Conservation (phyloP, 2,888 invertebrate genomes). For the Microctonus brassicae region DNA sequence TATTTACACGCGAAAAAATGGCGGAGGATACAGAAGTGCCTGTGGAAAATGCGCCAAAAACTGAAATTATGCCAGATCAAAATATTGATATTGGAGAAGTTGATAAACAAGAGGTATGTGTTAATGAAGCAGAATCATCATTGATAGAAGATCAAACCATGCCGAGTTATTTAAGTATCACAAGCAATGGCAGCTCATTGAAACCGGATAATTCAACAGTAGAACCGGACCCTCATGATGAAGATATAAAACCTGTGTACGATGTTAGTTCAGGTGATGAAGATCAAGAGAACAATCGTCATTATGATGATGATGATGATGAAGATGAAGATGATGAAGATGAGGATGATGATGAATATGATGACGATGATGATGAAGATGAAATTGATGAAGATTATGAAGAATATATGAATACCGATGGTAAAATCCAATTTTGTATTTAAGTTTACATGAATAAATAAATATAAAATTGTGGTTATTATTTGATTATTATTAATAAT, state of each 20-base stretch:
- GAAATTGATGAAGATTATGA: conserved; percentile 15
- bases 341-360: conserved; percentile 43
- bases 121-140: conserved; percentile 40
- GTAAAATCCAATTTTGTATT: background rate
- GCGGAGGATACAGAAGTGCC: conserved; percentile 34
- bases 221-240: conserved; percentile 35
- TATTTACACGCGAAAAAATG: background rate
- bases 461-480: background rate
- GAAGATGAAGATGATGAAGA: conserved; percentile 46
- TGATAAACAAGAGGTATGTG: conserved; percentile 30
- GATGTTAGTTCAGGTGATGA: conserved; percentile 57
- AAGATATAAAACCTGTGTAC: conserved; percentile 55
- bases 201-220: conserved; percentile 50
- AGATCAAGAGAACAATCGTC: conserved; percentile 52
- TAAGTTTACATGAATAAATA: background rate
- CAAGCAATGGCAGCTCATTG: conserved; percentile 51
- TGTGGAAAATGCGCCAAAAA: conserved; percentile 41
- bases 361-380: conserved; percentile 43
- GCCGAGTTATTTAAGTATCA: conserved; percentile 55
- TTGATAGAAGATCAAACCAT: conserved; percentile 63
- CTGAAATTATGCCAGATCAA: background rate
- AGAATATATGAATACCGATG: no score
- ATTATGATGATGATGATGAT: conserved; percentile 46
- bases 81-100: conserved; percentile 27
- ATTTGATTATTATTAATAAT: background rate